Percentiles rank a stretch among this genome's conserved stretches.
phyloP scores from a whole-genome alignment of 2,113 vertebrate species.

The Lepisosteus oculatus region DNA sequence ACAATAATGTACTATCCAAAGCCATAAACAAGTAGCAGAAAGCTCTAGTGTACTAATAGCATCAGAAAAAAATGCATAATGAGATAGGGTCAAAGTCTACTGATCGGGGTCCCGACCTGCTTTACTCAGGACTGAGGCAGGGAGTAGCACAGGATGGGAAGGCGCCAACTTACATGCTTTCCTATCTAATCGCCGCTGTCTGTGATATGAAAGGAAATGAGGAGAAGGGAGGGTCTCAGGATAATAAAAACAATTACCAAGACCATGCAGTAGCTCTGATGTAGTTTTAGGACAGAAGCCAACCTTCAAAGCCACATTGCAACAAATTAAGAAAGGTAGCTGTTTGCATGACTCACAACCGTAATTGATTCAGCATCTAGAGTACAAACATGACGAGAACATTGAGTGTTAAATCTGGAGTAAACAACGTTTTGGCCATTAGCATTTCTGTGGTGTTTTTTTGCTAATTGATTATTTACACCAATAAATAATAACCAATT shows the following conservation, averaged over 20 bases:
- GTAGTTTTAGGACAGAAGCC: constrained; percentile 49
- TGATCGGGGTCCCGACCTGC: constrained; percentile 43
- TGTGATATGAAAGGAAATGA: constrained; percentile 66
- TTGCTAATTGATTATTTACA: too few relatives aligned
- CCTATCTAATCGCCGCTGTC: constrained; percentile 60
- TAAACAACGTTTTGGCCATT: too few relatives aligned
- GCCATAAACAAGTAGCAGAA: not conserved
- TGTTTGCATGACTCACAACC: constrained; percentile 29
- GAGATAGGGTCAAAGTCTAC: constrained; percentile 42
- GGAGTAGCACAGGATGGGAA: constrained; percentile 60
- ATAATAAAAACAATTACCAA: constrained; percentile 55
- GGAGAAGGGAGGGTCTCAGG: constrained; percentile 46
- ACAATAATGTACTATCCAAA: not conserved
- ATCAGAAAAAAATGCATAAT: constrained; percentile 38
- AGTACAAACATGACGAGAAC: constrained; percentile 23
- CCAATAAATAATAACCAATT: too few relatives aligned
- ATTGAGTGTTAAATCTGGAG: too few relatives aligned
- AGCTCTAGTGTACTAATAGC: not conserved
- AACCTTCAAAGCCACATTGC: constrained; percentile 23
- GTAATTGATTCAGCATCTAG: not conserved
- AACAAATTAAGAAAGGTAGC: constrained; percentile 15
- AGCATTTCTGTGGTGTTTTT: too few relatives aligned
- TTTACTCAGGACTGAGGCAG: constrained; percentile 24
- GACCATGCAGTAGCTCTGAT: constrained; percentile 37
- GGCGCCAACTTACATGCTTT: constrained; percentile 53